Conservation (phyloP, 2,113 vertebrate species). For the Morphnarchus princeps region DNA sequence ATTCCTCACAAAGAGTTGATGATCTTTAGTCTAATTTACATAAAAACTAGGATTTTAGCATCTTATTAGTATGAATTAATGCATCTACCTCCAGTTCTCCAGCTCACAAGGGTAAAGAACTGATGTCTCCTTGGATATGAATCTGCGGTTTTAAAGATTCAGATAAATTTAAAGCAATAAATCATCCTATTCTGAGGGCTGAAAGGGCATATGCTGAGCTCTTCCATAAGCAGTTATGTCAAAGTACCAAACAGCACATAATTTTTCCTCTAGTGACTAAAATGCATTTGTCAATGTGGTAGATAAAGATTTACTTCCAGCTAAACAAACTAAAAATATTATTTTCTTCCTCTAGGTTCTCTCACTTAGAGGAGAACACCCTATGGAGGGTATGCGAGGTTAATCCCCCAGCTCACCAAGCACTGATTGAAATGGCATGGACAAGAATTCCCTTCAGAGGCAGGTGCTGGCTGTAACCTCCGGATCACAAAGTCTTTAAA, state of each 20-base stretch:
- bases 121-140: background rate
- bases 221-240: background rate
- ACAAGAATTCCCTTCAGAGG: background rate
- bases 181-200: background rate
- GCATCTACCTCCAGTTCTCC: background rate
- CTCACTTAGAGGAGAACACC: background rate
- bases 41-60: background rate
- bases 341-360: background rate
- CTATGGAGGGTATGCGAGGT: background rate
- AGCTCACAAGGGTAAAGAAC: background rate
- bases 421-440: background rate
- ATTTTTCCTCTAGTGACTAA: background rate
- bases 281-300: background rate
- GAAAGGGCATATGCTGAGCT: background rate
- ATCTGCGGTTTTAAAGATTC: background rate
- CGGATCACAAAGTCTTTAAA: background rate
- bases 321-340: background rate
- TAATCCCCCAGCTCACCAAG: background rate
- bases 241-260: background rate
- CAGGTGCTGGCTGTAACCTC: background rate
- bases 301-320: background rate
- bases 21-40: background rate
- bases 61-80: background rate
- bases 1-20: background rate
- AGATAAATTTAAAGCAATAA: constrained; percentile 19